Evolutionary conservation across 2,888 invertebrate species (phyloP), one percentile per base, ranked within the genome.

Genomic region (Lepetodrilus schrolli): DNA sequence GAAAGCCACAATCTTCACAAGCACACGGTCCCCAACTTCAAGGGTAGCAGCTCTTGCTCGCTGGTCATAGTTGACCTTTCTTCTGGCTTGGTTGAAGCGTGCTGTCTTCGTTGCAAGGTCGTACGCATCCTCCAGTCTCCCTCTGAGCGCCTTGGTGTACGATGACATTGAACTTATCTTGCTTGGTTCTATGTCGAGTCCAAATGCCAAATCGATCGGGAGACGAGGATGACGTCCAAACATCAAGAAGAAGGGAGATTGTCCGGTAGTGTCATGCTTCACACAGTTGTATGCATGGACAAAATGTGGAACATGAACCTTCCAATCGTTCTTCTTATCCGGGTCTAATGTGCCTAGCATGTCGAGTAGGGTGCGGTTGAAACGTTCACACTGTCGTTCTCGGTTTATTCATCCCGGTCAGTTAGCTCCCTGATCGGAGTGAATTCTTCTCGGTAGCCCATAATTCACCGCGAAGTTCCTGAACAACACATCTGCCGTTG

Each of bases 241-340:
- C 71, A 79, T 73, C 1, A 80, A 34, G 38, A 66, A 76, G 48
- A 72, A 80, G 0, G 80, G 80, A 0, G 77, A 68, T 37, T 66
- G 66, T 13, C 72, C 75, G 8, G 77, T 77, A n/a, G 73, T 38
- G 13, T 70, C 75, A 34, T 80, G 76, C 48, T 36, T 26, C 10
- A 49, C 77, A 34, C 74, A 75, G 30, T 72, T 76, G 36, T 78
- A 78, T 5, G 71, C 51, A 43, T 76, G 70, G 10, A 80, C 70
- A 58, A 74, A 66, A n/a, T n/a, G n/a, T n/a, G n/a, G n/a, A n/a
- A n/a, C n/a, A n/a, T n/a, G n/a, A 13, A 20, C 21, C 30, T 76
- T 78, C 80, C 80, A 77, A 23, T 75, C 73, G 3, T 8, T 43
- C 36, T 80, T 80, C 47, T 77, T 8, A 4, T 72, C 71, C 7